Base-by-base conservation (phyloP, 1,140 invertebrate species). In the Drosophila takahashii region DNA sequence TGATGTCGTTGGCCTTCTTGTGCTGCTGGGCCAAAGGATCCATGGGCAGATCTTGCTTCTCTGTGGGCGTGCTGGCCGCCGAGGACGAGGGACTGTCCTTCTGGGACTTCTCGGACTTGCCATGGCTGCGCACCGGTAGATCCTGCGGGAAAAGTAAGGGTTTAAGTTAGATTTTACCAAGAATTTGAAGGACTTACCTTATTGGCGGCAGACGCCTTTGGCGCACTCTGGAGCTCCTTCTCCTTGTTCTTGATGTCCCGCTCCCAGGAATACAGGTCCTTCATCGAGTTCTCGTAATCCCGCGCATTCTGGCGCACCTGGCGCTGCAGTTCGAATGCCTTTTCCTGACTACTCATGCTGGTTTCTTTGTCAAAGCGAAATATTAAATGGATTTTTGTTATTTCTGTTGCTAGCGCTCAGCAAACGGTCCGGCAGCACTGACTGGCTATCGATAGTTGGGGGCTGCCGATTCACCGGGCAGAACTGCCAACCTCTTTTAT, bases 221-320 rank as follows among this genome's bases (percentile, higher is more conserved):
- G 72, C 15, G 79, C 64, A 13, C 77, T 75, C 41, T 84, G 61
- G 5, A 92, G 34, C 47, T 90, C 93, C 60, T 94, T 91, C 71
- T 98, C 97, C 93, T 96, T 97, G 67, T 93, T 93, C 93, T 96
- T 97, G 93, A 98, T 97, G 78, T 97, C 95, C 54, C 94, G 93
- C 91, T 97, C 96, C 97, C 97, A 98, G 83, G 93, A 94, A 87
- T 95, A 95, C 80, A 98, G 93, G 86, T 98, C 97, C 62, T 95
- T 94, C 66, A 96, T 93, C 90, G 95, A 97, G 60, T 93, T 94
- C 67, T 95, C 93, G 18, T 97, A 92, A 75, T 96, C 96, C 44
- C 94, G 93, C 10, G 95, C 94, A 93, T 97, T 98, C 69, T 96
- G 94, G 47, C 94, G 94, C 36, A 96, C 93, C 90, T 95, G 93